phyloP scores from a whole-genome alignment of 2,113 vertebrate species.

The Peromyscus maniculatus region DNA sequence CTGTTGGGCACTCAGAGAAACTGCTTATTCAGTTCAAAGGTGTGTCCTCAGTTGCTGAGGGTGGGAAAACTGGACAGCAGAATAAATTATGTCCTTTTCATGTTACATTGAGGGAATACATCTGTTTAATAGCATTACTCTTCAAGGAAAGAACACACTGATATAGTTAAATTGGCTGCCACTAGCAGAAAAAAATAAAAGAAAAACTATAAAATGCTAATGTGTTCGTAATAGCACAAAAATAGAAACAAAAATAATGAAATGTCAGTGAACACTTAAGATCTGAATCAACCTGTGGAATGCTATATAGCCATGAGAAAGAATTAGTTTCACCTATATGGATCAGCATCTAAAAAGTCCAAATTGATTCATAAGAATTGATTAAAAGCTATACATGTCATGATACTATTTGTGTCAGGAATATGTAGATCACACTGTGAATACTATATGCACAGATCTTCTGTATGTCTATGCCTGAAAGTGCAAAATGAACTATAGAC shows the following conservation, averaged over 20 bases:
- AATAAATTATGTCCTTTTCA: conserved; percentile 13
- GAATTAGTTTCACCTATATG: background rate
- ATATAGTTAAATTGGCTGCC: background rate
- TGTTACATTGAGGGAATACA: background rate
- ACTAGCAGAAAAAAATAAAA: background rate
- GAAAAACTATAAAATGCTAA: background rate
- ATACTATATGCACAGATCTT: background rate
- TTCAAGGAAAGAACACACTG: background rate
- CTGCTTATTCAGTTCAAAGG: background rate
- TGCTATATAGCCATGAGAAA: background rate
- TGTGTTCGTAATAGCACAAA: background rate
- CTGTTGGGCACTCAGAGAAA: background rate
- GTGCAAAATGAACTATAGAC: background rate
- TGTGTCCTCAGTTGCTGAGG: background rate
- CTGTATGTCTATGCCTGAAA: background rate
- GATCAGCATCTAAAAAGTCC: background rate
- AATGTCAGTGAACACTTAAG: background rate
- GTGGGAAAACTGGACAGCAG: background rate
- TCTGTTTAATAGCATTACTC: background rate
- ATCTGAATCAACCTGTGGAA: background rate
- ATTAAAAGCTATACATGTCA: background rate
- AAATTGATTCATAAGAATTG: background rate
- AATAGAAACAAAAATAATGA: background rate
- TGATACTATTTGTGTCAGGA: background rate
- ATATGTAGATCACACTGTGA: background rate